These are phyloP conservation scores for Protomyctophum bolini DNA, from an alignment of 2,113 vertebrate genomes.

Conservation along the genomic window DNA sequence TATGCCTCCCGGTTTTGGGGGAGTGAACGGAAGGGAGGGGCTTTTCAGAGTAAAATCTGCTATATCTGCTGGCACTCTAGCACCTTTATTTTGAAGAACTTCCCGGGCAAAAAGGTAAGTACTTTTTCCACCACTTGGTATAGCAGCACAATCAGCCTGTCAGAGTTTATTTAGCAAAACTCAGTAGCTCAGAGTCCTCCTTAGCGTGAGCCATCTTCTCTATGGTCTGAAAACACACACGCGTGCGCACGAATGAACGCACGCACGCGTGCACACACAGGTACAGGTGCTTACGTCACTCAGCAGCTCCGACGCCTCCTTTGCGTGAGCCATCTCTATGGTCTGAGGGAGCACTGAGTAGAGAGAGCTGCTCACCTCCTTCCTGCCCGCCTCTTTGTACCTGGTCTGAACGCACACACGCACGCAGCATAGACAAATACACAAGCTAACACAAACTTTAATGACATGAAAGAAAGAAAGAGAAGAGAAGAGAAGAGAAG, in stretches of 20 bases:
- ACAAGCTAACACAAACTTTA: neutral
- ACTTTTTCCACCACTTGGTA: too few species aligned
- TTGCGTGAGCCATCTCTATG: slow-evolving; percentile 87
- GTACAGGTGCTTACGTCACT: slow-evolving; percentile 57
- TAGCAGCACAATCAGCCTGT: too few species aligned
- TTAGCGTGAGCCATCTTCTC: slow-evolving; percentile 86
- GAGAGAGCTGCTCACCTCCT: slow-evolving; percentile 76
- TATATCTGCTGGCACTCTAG: too few species aligned
- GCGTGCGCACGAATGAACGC: slow-evolving; percentile 73
- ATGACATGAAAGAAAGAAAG: too few species aligned
- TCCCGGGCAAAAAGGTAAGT: too few species aligned
- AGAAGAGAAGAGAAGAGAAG: too few species aligned
- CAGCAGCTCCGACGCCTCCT: slow-evolving; percentile 68
- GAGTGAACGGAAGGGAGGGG: too few species aligned
- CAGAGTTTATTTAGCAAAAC: slow-evolving; percentile 7
- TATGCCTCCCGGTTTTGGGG: too few species aligned
- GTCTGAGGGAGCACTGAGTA: slow-evolving; percentile 90
- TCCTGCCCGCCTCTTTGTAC: slow-evolving; percentile 84
- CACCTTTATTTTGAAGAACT: too few species aligned
- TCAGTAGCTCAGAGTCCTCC: slow-evolving; percentile 69
- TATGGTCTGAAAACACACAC: slow-evolving; percentile 74
- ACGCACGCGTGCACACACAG: too few species aligned
- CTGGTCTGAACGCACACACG: slow-evolving; percentile 69
- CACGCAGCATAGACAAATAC: neutral
- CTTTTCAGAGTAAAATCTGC: too few species aligned